Evolutionary conservation across 2,113 vertebrate species (phyloP).

Genomic region (Engraulis encrasicolus): DNA sequence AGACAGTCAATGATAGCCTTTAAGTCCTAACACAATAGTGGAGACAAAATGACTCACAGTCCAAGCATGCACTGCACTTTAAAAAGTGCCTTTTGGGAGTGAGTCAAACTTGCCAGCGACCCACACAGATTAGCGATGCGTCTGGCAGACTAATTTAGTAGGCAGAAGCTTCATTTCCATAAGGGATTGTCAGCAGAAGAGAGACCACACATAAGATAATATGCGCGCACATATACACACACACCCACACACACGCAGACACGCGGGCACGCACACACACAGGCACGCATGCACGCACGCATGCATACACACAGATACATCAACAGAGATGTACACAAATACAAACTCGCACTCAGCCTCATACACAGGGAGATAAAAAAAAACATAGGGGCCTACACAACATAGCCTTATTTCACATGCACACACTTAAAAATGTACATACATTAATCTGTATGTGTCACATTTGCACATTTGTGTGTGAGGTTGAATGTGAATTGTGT

Average conservation of each 20-base stretch:
- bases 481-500: too few relatives aligned
- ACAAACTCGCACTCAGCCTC: too few relatives aligned
- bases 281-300: not conserved
- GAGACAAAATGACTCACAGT: not conserved
- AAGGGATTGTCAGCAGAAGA: slow-evolving; percentile 38
- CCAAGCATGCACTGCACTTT: not conserved
- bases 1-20: not conserved
- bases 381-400: too few relatives aligned
- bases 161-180: not conserved
- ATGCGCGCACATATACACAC: slow-evolving; percentile 14
- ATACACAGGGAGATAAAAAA: too few relatives aligned
- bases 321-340: too few relatives aligned
- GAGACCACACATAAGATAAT: not conserved
- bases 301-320: too few relatives aligned
- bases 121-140: not conserved
- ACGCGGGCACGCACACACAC: not conserved
- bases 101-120: not conserved
- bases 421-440: not conserved
- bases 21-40: not conserved
- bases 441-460: too few relatives aligned
- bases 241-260: slow-evolving; percentile 21
- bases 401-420: too few relatives aligned
- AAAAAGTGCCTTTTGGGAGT: not conserved
- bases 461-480: too few relatives aligned
- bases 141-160: not conserved